Conservation (phyloP, 1,140 invertebrate species). For the Polyergus mexicanus region DNA sequence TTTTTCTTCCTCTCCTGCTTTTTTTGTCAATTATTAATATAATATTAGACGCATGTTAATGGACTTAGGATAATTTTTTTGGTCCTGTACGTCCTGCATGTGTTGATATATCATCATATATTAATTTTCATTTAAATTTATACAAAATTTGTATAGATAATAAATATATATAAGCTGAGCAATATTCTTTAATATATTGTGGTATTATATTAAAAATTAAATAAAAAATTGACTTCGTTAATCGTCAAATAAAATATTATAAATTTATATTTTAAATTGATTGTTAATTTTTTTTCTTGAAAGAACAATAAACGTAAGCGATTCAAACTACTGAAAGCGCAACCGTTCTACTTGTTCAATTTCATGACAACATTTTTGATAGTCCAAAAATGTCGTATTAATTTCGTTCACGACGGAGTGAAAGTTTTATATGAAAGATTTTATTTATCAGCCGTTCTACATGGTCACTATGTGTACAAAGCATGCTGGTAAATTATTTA, state of each 20-base stretch:
- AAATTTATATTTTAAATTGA: too few species aligned
- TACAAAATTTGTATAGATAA: neutral
- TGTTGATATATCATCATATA: neutral
- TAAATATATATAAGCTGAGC: neutral
- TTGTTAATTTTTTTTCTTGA: neutral
- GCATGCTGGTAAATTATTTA: slow-evolving; percentile 79
- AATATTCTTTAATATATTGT: neutral
- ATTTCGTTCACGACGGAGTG: neutral
- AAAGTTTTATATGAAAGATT: slow-evolving; percentile 47
- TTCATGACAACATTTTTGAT: neutral
- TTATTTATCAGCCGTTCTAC: slow-evolving; percentile 70
- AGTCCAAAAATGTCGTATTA: neutral
- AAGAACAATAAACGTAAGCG: neutral
- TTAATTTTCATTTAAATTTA: slow-evolving; percentile 21
- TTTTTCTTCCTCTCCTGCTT: too few species aligned
- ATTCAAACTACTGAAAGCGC: too few species aligned
- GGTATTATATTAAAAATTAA: slow-evolving; percentile 13
- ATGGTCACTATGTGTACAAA: slow-evolving; percentile 65
- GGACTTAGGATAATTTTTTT: slow-evolving; percentile 60
- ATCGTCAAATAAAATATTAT: too few species aligned
- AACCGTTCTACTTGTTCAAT: too few species aligned
- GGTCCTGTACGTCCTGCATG: slow-evolving; percentile 42
- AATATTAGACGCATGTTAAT: neutral
- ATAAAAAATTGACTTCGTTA: neutral
- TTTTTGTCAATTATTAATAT: neutral